A percentile compares a stretch with the other conserved stretches of the same genome.
These are phyloP conservation scores for Cecidostiba fungosa DNA, from an alignment of 2,888 invertebrate genomes.

Conservation along the genomic window DNA sequence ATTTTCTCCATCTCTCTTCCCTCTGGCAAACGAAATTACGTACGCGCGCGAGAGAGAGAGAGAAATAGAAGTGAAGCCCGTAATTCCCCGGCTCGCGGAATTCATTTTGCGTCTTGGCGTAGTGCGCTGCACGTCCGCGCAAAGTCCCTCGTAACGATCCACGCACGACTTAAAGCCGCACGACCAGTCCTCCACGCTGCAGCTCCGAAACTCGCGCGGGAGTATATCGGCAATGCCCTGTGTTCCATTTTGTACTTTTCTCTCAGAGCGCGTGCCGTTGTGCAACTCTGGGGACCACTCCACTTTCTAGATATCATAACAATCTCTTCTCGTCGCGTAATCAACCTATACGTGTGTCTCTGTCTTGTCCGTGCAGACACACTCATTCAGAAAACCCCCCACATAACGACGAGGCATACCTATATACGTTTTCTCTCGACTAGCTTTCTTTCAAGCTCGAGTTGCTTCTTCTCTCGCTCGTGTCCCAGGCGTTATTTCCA, in stretches of 20 bases:
- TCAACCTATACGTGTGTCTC: neutral
- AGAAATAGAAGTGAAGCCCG: slow-evolving; percentile 29
- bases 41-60: neutral
- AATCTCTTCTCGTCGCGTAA: slow-evolving; percentile 44
- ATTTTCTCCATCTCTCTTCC: slow-evolving; percentile 4
- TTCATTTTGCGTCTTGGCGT: slow-evolving; percentile 38
- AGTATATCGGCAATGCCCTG: neutral
- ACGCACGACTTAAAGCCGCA: slow-evolving; percentile 59
- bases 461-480: neutral
- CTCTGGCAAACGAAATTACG: slow-evolving; percentile 31
- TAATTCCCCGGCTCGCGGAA: slow-evolving; percentile 36
- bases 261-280: slow-evolving; percentile 13
- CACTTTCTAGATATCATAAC: slow-evolving; percentile 46
- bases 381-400: neutral
- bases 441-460: neutral
- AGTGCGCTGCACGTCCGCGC: slow-evolving; percentile 21
- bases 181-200: slow-evolving; percentile 18
- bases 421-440: slow-evolving; percentile 26
- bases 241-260: neutral
- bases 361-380: neutral
- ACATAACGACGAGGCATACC: neutral
- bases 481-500: neutral
- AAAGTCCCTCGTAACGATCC: slow-evolving; percentile 57
- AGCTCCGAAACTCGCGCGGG: neutral
- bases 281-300: slow-evolving; percentile 39